phyloP scores from a whole-genome alignment of 1,140 invertebrate species.

The Trichogramma pretiosum region DNA sequence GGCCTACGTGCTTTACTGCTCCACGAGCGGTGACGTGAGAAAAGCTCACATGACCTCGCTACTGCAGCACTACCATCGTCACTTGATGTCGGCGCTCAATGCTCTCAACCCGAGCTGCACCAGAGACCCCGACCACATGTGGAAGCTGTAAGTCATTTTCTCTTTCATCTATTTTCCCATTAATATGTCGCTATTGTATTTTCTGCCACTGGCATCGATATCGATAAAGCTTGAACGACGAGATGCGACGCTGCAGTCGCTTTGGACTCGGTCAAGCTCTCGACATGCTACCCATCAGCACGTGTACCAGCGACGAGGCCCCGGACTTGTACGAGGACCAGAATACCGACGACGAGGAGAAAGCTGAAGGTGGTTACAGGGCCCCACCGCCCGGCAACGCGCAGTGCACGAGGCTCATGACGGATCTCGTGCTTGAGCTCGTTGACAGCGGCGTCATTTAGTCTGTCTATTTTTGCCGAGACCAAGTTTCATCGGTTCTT shows the following conservation, averaged over 20 bases:
- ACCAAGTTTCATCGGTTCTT: too few species aligned
- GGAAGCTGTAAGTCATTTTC: conserved; percentile 49
- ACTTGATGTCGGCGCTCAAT: conserved; percentile 47
- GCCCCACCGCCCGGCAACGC: conserved; percentile 35
- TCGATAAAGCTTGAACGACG: conserved; percentile 47
- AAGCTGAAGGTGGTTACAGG: conserved; percentile 16
- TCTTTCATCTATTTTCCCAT: too few species aligned
- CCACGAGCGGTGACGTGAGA: conserved; percentile 53
- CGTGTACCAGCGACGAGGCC: conserved; percentile 59
- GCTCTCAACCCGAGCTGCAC: conserved; percentile 39
- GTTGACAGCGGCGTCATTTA: conserved; percentile 36
- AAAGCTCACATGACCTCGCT: conserved; percentile 49
- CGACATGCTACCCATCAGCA: conserved; percentile 64
- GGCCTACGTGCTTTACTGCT: conserved; percentile 57
- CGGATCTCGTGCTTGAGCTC: conserved; percentile 39
- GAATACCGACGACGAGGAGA: conserved; percentile 25
- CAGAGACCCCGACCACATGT: conserved; percentile 41
- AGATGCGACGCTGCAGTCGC: conserved; percentile 54
- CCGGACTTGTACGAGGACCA: conserved; percentile 57
- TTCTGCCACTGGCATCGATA: too few species aligned
- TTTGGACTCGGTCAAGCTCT: conserved; percentile 60
- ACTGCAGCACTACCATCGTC: conserved; percentile 49
- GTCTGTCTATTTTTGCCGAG: too few species aligned
- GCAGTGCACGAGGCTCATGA: conserved; percentile 40
- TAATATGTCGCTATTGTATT: not conserved